Conservation (phyloP, 1,140 invertebrate species). For the Schmidtea mediterranea region DNA sequence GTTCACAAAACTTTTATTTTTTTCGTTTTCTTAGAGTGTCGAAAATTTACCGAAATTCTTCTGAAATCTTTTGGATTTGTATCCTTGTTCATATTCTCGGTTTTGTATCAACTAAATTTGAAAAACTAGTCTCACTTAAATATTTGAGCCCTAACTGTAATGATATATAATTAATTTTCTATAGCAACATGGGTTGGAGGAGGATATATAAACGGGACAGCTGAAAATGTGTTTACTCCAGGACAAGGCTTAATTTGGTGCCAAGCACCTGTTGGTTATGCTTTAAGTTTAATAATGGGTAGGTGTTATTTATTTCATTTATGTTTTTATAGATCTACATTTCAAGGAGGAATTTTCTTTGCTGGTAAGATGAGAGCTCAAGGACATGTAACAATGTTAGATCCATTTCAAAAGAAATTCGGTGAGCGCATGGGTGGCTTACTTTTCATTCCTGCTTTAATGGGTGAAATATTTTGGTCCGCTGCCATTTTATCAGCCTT, state of each 20-base stretch:
- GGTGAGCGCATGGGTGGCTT: constrained; percentile 83
- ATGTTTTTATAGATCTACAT: neutral
- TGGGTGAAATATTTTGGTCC: constrained; percentile 90
- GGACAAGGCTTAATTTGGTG: constrained; percentile 56
- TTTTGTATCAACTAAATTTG: too few relatives aligned
- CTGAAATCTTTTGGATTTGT: too few relatives aligned
- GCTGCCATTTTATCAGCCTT: constrained; percentile 77
- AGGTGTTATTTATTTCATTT: constrained; percentile 7
- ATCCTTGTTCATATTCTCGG: too few relatives aligned
- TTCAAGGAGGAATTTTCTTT: constrained; percentile 71
- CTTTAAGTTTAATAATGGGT: constrained; percentile 61
- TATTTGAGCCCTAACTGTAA: too few relatives aligned
- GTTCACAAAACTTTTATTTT: too few relatives aligned
- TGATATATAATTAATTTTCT: constrained; percentile 7
- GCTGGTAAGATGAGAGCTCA: constrained; percentile 83
- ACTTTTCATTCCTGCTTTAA: constrained; percentile 72
- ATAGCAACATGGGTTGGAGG: constrained; percentile 89
- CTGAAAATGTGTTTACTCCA: constrained; percentile 65
- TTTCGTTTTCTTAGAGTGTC: too few relatives aligned
- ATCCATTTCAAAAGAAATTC: constrained; percentile 68
- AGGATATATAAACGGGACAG: constrained; percentile 91
- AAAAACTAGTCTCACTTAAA: too few relatives aligned
- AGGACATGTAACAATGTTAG: constrained; percentile 92
- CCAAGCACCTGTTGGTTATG: constrained; percentile 86
- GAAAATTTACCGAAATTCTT: too few relatives aligned